phyloP scores from a whole-genome alignment of 2,113 vertebrate species.

The Sminthopsis crassicaudata region DNA sequence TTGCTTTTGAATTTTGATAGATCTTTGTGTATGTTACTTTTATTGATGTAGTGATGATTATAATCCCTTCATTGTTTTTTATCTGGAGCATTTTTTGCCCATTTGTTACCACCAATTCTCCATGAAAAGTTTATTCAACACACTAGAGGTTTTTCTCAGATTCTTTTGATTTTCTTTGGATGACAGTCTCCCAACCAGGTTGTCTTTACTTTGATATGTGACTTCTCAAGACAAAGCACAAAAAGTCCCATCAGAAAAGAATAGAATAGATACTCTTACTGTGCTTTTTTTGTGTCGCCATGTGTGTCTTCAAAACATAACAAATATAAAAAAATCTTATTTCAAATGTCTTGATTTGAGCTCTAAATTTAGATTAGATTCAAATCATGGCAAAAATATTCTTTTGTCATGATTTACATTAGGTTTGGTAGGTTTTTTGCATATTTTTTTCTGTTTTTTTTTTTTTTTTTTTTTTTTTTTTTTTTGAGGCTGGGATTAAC shows the following conservation, averaged over 20 bases:
- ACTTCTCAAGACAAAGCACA: constrained; percentile 80
- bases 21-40: not conserved
- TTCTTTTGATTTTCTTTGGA: not conserved
- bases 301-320: not conserved
- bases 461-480: no score
- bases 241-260: constrained; percentile 82
- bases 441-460: no score
- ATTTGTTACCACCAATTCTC: not conserved
- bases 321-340: not conserved
- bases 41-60: not conserved
- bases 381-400: not conserved
- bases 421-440: no score
- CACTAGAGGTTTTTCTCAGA: not conserved
- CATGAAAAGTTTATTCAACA: not conserved
- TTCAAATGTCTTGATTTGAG: not conserved
- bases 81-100: not conserved
- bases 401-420: not conserved
- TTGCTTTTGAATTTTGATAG: not conserved
- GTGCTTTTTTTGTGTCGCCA: not conserved
- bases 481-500: no score
- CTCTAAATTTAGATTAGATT: not conserved
- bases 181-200: not conserved
- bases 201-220: not conserved
- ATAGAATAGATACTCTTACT: constrained; percentile 68
- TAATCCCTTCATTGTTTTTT: not conserved